phyloP scores from a whole-genome alignment of 2,113 vertebrate species.

The Brachirus orientalis region DNA sequence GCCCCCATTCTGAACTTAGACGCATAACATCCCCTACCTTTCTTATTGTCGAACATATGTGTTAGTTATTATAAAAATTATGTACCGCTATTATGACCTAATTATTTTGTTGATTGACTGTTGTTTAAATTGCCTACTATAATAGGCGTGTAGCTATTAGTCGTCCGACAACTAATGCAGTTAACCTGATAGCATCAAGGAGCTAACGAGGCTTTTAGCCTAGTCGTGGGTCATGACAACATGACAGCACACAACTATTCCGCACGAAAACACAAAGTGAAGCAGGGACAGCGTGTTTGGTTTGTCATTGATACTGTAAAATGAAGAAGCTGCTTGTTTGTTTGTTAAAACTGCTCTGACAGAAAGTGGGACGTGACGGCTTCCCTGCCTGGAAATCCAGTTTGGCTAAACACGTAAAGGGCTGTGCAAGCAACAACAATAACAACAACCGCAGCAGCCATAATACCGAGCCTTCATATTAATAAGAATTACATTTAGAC shows the following conservation, averaged over 20 bases:
- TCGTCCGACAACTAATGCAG: slow-evolving; percentile 58
- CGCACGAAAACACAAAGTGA: not conserved
- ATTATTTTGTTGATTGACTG: not conserved
- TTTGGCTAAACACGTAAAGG: slow-evolving; percentile 18
- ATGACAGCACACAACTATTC: not conserved
- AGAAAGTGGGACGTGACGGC: slow-evolving; percentile 49
- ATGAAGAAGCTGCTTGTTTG: not conserved
- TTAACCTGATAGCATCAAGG: slow-evolving; percentile 36
- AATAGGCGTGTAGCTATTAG: slow-evolving; percentile 24
- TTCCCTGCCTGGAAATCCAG: slow-evolving; percentile 28
- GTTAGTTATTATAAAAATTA: not conserved
- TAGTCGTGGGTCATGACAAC: slow-evolving; percentile 19
- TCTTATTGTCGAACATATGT: not conserved
- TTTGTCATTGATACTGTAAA: not conserved
- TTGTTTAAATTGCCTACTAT: slow-evolving; percentile 2
- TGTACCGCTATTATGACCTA: not conserved
- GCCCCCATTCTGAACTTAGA: not conserved
- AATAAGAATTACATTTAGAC: not conserved
- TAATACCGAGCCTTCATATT: not conserved
- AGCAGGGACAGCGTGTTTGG: fast-evolving
- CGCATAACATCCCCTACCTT: not conserved
- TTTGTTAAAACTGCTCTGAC: slow-evolving; percentile 6
- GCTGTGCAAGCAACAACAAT: slow-evolving; percentile 36
- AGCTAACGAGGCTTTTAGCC: slow-evolving; percentile 48
- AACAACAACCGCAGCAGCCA: slow-evolving; percentile 22